A percentile compares a stretch with the other conserved stretches of the same genome.
phyloP scores from a whole-genome alignment of 1,140 invertebrate species.

The Ceratina australensis region DNA sequence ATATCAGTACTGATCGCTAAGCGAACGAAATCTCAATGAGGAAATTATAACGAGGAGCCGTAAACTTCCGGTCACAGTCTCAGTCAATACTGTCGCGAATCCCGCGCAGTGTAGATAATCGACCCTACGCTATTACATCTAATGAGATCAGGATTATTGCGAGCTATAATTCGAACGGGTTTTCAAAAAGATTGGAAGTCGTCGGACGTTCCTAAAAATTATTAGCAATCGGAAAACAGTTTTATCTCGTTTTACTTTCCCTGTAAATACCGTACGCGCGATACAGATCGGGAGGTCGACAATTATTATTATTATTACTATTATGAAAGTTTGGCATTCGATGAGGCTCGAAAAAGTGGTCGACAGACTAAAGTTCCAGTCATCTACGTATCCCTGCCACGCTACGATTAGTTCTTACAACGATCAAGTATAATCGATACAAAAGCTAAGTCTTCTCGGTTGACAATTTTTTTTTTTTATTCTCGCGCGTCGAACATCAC shows the following conservation, averaged over 20 bases:
- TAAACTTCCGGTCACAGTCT: not conserved
- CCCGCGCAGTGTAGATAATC: conserved; percentile 41
- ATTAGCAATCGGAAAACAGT: conserved; percentile 11
- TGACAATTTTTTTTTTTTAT: conserved; percentile 3
- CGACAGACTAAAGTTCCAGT: not conserved
- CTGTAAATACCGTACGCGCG: conserved; percentile 12
- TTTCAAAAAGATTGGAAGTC: no score
- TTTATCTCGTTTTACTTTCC: conserved; percentile 31
- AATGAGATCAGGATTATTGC: conserved; percentile 63
- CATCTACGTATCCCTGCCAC: not conserved
- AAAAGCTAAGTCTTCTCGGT: conserved; percentile 30
- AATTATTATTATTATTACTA: conserved; percentile 4
- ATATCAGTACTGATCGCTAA: not conserved
- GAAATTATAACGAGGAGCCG: not conserved
- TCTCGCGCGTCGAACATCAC: conserved; percentile 20
- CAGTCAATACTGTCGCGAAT: not conserved
- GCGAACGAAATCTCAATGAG: not conserved
- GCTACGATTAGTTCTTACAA: not conserved
- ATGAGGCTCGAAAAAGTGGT: conserved; percentile 10
- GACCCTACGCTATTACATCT: conserved; percentile 43
- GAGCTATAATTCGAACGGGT: conserved; percentile 30
- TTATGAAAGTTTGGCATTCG: conserved; percentile 60
- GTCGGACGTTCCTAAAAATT: conserved; percentile 30
- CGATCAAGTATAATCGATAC: conserved; percentile 4
- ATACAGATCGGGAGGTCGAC: conserved; percentile 8